Percentiles rank a stretch among this genome's conserved stretches.
Evolutionary conservation across 2,113 vertebrate species (phyloP).

Genomic region (Syrrhaptes paradoxus): DNA sequence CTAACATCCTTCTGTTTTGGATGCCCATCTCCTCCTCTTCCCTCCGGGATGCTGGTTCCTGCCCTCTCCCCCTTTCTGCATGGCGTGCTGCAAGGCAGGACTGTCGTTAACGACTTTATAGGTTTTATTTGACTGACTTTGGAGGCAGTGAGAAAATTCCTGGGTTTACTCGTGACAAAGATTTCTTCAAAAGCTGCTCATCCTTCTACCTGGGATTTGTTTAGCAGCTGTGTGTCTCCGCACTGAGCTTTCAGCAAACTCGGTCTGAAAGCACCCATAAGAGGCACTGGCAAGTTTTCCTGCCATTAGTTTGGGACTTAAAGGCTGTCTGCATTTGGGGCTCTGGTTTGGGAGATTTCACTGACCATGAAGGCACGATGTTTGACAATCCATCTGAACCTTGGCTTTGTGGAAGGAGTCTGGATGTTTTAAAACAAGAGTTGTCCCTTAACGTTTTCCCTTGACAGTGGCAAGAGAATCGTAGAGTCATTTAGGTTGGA

Average conservation of each 20-base stretch:
- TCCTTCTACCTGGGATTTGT: not conserved
- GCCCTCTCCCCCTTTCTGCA: not conserved
- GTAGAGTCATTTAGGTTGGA: not conserved
- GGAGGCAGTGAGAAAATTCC: not conserved
- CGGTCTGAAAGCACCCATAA: not conserved
- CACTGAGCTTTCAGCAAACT: not conserved
- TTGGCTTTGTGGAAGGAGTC: not conserved
- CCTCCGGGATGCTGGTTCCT: not conserved
- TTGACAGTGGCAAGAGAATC: not conserved
- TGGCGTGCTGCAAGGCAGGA: not conserved
- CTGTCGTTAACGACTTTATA: not conserved
- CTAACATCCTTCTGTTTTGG: accelerated
- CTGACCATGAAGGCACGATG: not conserved
- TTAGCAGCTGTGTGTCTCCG: not conserved
- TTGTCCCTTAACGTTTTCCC: not conserved
- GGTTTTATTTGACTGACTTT: not conserved
- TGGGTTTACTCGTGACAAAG: not conserved
- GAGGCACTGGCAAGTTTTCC: not conserved
- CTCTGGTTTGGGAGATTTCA: not conserved
- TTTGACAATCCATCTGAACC: not conserved
- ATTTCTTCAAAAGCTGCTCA: not conserved
- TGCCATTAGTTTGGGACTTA: not conserved
- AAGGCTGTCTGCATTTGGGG: not conserved
- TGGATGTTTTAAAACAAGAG: not conserved
- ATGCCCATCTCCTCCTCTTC: not conserved